Evolutionary conservation across 1,140 invertebrate genomes (phyloP).

Genomic region (Drosophila insularis): DNA sequence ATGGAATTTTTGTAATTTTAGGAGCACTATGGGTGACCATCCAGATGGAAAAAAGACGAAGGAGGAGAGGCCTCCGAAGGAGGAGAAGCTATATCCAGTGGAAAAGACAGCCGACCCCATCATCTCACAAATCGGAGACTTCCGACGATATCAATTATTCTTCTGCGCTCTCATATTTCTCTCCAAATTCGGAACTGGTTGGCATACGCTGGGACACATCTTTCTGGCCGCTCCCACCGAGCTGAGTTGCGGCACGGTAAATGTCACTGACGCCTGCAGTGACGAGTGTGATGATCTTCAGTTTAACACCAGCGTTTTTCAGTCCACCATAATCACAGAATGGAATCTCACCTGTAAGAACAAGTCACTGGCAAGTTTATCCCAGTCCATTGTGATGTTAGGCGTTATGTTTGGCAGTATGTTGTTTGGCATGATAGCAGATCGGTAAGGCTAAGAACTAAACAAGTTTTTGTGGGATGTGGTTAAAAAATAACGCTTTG

Average conservation of each 20-base stretch:
- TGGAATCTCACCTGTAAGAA: constrained; percentile 89
- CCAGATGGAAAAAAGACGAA: not conserved
- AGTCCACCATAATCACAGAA: constrained; percentile 88
- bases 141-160: constrained; percentile 88
- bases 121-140: constrained; percentile 84
- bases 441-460: constrained; percentile 84
- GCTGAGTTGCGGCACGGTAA: constrained; percentile 78
- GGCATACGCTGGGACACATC: constrained; percentile 87
- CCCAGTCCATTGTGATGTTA: constrained; percentile 89
- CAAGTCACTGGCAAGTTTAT: constrained; percentile 86
- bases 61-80: constrained; percentile 23
- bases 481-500: not conserved
- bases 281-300: constrained; percentile 84
- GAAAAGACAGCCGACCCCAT: constrained; percentile 52
- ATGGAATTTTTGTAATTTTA: too few relatives aligned
- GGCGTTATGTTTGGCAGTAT: constrained; percentile 89
- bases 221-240: constrained; percentile 86
- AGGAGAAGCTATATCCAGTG: constrained; percentile 22
- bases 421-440: constrained; percentile 88
- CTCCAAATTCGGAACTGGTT: constrained; percentile 88
- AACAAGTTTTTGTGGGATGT: too few relatives aligned
- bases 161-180: constrained; percentile 86
- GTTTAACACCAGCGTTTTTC: constrained; percentile 86
- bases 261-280: constrained; percentile 81
- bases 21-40: not conserved